Base-by-base conservation (phyloP, 2,797 vertebrate genomes). In the Sparidentex hasta region DNA sequence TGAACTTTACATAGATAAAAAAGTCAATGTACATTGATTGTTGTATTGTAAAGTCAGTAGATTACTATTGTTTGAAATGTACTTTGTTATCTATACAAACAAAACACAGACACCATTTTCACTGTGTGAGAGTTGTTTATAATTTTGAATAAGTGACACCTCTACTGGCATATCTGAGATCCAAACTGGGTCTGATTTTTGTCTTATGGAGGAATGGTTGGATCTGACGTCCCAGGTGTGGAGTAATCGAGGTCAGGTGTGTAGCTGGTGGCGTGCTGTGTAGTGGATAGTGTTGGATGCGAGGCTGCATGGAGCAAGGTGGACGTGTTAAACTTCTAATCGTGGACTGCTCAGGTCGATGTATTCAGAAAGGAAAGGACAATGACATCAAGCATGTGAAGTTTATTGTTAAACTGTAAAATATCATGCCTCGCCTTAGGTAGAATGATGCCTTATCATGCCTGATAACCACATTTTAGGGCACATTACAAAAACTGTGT, bases 241-340 rank as follows among this genome's bases (percentile, higher is more conserved):
- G 27, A 33, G 71, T 81, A 41, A 73, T 73, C 25, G 59, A 71
- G 68, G 66, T 79, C 74, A 77, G 51, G 56, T 29, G 55, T 63
- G 41, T 50, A 5, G 61, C 52, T 61, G 41, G 56, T 54, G 62
- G 56, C 41, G 8, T 27, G 25, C 43, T 76, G 61, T 33, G 46
- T 23, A 18, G 54, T 62, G 27, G 54, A 51, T 74, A 17, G 38
- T 33, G 65, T 66, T 56, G 21, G 20, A 38, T 72, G 58, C 51
- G 44, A 41, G 21, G 51, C 33, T 65, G 44, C 41, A 46, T 64
- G 52, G 65, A 63, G 55, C 48, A 64, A 51, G 20, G 57, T 51
- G 33, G 63, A 23, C 25, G 54, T 54, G 46, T 18, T 65, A 48
- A 78, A 64, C 57, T 23, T 56, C 57, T 18, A n/a, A 57, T 54